These are phyloP conservation scores for Euleptes europaea DNA, from an alignment of 2,113 vertebrate genomes.

Conservation along the genomic window DNA sequence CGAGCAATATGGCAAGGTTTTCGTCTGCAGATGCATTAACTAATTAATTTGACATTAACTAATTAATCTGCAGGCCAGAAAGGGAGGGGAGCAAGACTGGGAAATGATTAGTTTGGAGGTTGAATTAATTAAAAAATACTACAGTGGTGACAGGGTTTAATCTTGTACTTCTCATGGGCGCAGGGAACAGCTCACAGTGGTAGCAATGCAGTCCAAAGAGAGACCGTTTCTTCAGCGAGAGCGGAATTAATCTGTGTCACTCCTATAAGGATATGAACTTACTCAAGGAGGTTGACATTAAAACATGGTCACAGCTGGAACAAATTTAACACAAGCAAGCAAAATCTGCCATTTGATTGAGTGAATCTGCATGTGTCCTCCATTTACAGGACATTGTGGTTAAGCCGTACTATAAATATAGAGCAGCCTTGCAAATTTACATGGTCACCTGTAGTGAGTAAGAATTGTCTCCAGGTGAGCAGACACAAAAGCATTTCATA, in stretches of 20 bases:
- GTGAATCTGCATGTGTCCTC: neutral
- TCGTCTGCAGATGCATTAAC: constrained; percentile 51
- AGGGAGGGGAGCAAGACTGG: constrained; percentile 21
- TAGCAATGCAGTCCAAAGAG: constrained; percentile 55
- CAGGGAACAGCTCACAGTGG: constrained; percentile 58
- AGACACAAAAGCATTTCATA: neutral
- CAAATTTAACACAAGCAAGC: constrained; percentile 25
- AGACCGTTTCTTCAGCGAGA: constrained; percentile 52
- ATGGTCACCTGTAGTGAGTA: neutral
- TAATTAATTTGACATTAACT: constrained; percentile 62
- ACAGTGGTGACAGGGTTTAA: constrained; percentile 69
- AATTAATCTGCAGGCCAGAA: constrained; percentile 55
- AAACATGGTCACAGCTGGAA: constrained; percentile 34
- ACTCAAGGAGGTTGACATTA: constrained; percentile 24
- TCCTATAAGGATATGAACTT: constrained; percentile 25
- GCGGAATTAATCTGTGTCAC: constrained; percentile 61
- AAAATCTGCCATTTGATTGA: neutral
- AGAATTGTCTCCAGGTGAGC: neutral
- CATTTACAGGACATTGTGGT: neutral
- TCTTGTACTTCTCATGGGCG: constrained; percentile 64
- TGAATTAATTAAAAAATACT: constrained; percentile 74
- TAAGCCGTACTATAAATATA: neutral
- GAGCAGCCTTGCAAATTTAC: neutral
- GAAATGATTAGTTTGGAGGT: constrained; percentile 44
- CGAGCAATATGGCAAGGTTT: constrained; percentile 15